Evolutionary conservation across 2,888 invertebrate species (phyloP).

Genomic region (Hermaeophaga mercurialis): DNA sequence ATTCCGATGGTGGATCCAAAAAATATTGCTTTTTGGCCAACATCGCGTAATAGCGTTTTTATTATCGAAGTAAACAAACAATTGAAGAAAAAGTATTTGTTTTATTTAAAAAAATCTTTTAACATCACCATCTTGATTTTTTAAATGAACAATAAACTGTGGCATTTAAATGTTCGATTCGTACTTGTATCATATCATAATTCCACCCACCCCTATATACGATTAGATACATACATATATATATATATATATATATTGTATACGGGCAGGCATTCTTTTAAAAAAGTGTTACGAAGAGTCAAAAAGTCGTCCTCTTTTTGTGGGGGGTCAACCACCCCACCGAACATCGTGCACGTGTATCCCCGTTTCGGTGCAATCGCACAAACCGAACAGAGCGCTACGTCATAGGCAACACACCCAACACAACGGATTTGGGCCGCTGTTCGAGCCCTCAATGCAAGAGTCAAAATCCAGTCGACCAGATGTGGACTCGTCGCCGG

Average conservation of each 20-base stretch:
- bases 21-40: too few species aligned
- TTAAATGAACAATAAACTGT: too few species aligned
- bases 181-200: too few species aligned
- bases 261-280: slow-evolving; percentile 48
- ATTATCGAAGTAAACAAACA: too few species aligned
- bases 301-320: slow-evolving; percentile 57
- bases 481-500: slow-evolving; percentile 43
- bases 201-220: slow-evolving; percentile 43
- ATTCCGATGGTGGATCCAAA: too few species aligned
- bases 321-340: slow-evolving; percentile 65
- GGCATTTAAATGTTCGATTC: too few species aligned
- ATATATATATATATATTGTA: too few species aligned
- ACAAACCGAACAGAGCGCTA: slow-evolving; percentile 37
- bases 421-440: slow-evolving; percentile 51
- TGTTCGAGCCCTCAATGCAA: slow-evolving; percentile 58
- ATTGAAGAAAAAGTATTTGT: too few species aligned
- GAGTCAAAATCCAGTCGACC: slow-evolving; percentile 54
- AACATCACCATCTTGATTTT: too few species aligned
- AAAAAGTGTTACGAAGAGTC: slow-evolving; percentile 47
- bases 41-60: too few species aligned
- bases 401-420: slow-evolving; percentile 50
- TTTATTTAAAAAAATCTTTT: too few species aligned
- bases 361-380: slow-evolving; percentile 52
- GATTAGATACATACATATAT: slow-evolving; percentile 24
- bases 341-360: slow-evolving; percentile 60